These are phyloP conservation scores for Xenopus tropicalis DNA, from an alignment of 2,113 vertebrate species.

Conservation along the genomic window UCB_Xtro_10.0 CM004451.2:77695001-77695500, in stretches of 20 bases:
- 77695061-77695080: no score
- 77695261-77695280: constrained; percentile 77
- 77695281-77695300: constrained; percentile 80
- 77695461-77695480: constrained; percentile 69
- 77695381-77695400: constrained; percentile 76
- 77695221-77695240: no score
- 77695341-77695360: constrained; percentile 81
- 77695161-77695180: no score
- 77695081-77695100: no score
- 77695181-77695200: no score
- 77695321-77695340: constrained; percentile 84
- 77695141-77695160: no score
- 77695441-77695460: constrained; percentile 69
- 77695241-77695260: constrained; percentile 47
- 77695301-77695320: constrained; percentile 81
- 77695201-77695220: no score
- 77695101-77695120: no score
- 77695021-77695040: no score
- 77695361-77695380: constrained; percentile 73
- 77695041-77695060: no score
- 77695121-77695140: no score
- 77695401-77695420: constrained; percentile 75
- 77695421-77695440: constrained; percentile 72
- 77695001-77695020: no score
- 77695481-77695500: constrained; percentile 62